phyloP scores from a whole-genome alignment of 2,797 vertebrate genomes.

The Argentina silus region DNA sequence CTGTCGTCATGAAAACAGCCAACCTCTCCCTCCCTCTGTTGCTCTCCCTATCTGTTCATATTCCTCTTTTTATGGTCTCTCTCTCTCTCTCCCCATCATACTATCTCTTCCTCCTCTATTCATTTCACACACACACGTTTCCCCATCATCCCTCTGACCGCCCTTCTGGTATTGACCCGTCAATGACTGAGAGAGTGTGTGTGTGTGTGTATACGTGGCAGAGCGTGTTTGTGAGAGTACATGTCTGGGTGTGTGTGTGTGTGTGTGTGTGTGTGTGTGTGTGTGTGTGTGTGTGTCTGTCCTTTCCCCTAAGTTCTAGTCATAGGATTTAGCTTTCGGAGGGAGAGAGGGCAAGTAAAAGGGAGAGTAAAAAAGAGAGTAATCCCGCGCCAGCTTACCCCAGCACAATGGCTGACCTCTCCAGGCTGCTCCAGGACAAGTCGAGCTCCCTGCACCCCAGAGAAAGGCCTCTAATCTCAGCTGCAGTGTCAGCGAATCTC shows the following conservation, averaged over 20 bases:
- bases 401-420: constrained; percentile 63
- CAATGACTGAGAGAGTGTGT: not conserved
- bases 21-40: not conserved
- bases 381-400: constrained; percentile 71
- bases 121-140: no score
- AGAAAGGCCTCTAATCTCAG: constrained; percentile 64
- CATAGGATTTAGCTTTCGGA: constrained; percentile 30
- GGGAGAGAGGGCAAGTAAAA: not conserved
- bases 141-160: no score
- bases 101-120: not conserved
- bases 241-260: constrained; percentile 26
- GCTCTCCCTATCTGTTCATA: not conserved
- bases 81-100: constrained; percentile 15
- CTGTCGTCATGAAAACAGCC: constrained; percentile 46
- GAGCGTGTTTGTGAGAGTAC: constrained; percentile 4
- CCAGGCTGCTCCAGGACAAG: constrained; percentile 44
- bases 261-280: not conserved
- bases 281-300: not conserved
- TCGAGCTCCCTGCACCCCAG: constrained; percentile 38
- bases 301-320: constrained; percentile 12
- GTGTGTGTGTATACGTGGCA: not conserved
- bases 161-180: constrained; percentile 40
- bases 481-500: constrained; percentile 68
- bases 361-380: constrained; percentile 25
- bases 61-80: not conserved